Base-by-base conservation (phyloP, 2,888 invertebrate species). In the Limnephilus marmoratus region DNA sequence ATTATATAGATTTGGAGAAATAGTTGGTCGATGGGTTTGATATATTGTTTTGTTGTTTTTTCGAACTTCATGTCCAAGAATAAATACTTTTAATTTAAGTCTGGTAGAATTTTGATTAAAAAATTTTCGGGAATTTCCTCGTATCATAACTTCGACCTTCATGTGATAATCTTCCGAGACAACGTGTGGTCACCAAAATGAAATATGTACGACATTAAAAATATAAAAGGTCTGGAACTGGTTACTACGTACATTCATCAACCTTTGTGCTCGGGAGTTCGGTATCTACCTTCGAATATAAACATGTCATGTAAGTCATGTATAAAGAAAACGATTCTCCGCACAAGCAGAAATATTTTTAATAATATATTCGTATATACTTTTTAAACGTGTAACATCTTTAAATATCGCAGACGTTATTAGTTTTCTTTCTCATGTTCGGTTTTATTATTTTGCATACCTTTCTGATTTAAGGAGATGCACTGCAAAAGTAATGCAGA, bases 181-280 rank as follows among this genome's bases (percentile, higher is more conserved):
- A 80, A 41, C 80, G 81, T 81, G 81, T 81, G 88, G 88, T 81
- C 41, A 80, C 34, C 11, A 37, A 31, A n/a, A 37, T 81, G 80
- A 81, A 34, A 89, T n/a, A 89, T 34, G 34, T 86, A 31, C 41
- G 12, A 80, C 88, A 68, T 89, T 89, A 80, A 89, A 89, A 89
- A 18, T 41, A 80, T 81, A 89, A 80, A 80, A 89, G 88, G 81
- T 12, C 37, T 80, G 81, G 37, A 80, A 80, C 88, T 81, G 81
- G 34, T 80, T 89, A 68, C 34, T 89, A 41, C 81, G 24, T 31
- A 87, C 29, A 86, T 86, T 86, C 86, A 86, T 68, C 87, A 87
- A 87, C 87, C 87, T 87, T 87, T 87, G 31, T 41, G 34, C 85
- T 85, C 41, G 41, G 85, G 41, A 85, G 41, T 37, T 41, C 37